Percentiles rank a stretch among this genome's conserved stretches.
Conservation (phyloP, 2,888 invertebrate genomes). For the Oasisia sp. region DNA sequence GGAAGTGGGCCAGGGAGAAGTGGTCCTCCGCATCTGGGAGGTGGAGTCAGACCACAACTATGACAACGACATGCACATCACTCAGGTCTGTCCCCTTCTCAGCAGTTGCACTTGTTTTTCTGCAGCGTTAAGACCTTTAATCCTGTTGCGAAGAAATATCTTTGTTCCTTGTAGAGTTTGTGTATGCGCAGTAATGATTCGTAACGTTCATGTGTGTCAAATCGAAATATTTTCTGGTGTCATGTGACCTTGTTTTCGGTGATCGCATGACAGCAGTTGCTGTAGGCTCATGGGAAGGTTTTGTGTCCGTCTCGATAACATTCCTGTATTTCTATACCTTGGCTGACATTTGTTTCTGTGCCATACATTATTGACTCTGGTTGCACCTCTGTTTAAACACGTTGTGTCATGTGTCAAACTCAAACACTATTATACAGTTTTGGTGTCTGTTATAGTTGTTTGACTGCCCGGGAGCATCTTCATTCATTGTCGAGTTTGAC, state of each 20-base stretch:
- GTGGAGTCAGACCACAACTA: constrained; percentile 63
- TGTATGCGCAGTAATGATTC: neutral
- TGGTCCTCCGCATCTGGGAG: constrained; percentile 60
- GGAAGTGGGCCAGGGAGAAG: constrained; percentile 52
- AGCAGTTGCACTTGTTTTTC: neutral
- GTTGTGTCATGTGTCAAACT: no score
- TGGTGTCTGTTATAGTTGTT: constrained; percentile 47
- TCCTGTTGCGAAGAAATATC: neutral
- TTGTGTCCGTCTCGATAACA: neutral
- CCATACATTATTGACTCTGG: neutral
- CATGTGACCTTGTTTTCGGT: neutral
- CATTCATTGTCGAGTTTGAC: constrained; percentile 62
- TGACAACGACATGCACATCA: constrained; percentile 59
- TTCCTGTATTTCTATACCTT: neutral
- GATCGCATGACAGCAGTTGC: neutral
- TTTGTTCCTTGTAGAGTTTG: neutral
- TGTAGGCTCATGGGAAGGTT: neutral
- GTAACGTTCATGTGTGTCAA: neutral
- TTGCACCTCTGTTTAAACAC: no score
- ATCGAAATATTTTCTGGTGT: neutral
- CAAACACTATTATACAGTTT: neutral
- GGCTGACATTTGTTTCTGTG: neutral
- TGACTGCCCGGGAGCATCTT: constrained; percentile 62
- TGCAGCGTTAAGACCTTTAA: neutral
- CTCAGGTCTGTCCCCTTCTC: constrained; percentile 46